Evolutionary conservation across 2,113 vertebrate genomes (phyloP), one percentile per base, ranked within the genome.

Genomic region (Riparia riparia): DNA sequence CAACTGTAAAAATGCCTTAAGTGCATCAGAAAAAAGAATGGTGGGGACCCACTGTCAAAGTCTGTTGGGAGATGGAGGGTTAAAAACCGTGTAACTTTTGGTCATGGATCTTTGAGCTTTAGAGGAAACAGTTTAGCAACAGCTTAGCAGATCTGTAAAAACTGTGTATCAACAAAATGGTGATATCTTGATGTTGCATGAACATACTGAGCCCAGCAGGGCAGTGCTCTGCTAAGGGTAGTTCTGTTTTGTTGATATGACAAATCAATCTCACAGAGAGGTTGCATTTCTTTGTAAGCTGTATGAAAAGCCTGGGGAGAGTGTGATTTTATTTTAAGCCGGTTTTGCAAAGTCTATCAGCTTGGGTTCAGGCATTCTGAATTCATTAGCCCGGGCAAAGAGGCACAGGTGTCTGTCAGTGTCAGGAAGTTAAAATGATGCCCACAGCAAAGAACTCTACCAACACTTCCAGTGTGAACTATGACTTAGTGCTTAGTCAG

Each of bases 81-180:
- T 26, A 49, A 84, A 92, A 81, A 0, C 4, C 13, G 12, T 14
- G 1, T 58, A 45, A 81, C 63, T 88, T 90, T 81, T 18, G 39
- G 50, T 50, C 29, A 25, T 0, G 2, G 20, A n/a, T 47, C 79
- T 83, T 77, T 63, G 64, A 78, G 32, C 39, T 80, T 83, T 81
- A 73, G 31, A 86, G 47, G 21, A 86, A 86, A 92, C 61, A 82
- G 13, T 15, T 82, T 41, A 61, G 66, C 41, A 72, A n/a, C 39
- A 81, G 4, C 9, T 61, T 71, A 63, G 32, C 17, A 77, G 50
- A 57, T 57, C 82, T 94, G 56, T 88, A 77, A 61, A 83, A 87
- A 44, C 17, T 42, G 19, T 68, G 0, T 49, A 32, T 68, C 82
- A 81, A 71, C 29, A 25, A 34, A 77, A 70, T 50, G 22, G n/a